Evolutionary conservation across 1,140 invertebrate genomes (phyloP), one percentile per base, ranked within the genome.

Genomic region (Contarinia nasturtii): DNA sequence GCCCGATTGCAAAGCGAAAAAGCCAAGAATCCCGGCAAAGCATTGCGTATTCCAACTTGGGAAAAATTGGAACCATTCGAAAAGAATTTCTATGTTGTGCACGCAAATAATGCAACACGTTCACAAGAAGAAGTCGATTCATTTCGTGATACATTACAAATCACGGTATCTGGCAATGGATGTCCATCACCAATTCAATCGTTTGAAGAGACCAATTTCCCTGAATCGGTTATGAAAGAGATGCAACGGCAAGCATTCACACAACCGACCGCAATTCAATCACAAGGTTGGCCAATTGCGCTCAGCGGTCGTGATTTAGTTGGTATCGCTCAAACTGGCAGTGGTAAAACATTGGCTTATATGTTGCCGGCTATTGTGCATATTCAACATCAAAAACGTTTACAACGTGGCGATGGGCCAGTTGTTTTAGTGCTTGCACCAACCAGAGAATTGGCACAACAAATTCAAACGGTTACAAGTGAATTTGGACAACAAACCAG

Each of bases 391-490:
- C 80, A 84, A 56, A 76, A 73, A 49, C 70, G 76, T 12, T 62
- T 82, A 8, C 65, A 69, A 47, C 70, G 77, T 45, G 87, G 88
- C 43, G 90, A 95, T 66, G 90, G 90, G 42, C 90, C 90, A 1
- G 86, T 96, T 59, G 90, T 86, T 11, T 66, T 98, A 12, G 83
- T 98, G 48, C 65, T 98, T 27, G 89, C 92, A 2, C 95, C 95
- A 14, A 98, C 95, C 1, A 73, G 95, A 49, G 94, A 98, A 67
- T 67, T 98, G 48, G 94, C 93, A 2, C 91, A 96, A 61, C 95
- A 98, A 65, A 97, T 98, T 52, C 87, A 97, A 64, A 82, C 90
- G 55, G 92, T 98, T 2, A 90, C 92, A 7, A 75, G 77, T 42
- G 86, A 90, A 54, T 97, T 92, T 67, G 90, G 90, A 36, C 71